A percentile compares a stretch with the other conserved stretches of the same genome.
These are phyloP conservation scores for Monodelphis domestica DNA, from an alignment of 2,797 vertebrate species.

Conservation along the genomic window DNA sequence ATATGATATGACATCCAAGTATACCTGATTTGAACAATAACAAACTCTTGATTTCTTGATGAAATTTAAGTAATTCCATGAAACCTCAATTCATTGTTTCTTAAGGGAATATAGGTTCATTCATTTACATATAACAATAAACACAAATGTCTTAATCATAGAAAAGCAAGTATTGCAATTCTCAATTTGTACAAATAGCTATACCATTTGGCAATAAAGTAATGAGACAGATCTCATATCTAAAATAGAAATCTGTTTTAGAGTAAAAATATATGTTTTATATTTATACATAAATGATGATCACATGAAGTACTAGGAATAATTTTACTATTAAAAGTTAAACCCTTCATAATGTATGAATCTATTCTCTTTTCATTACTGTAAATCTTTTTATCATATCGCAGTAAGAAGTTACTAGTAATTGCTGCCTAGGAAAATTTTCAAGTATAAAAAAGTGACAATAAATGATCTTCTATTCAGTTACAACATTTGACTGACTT, in stretches of 20 bases:
- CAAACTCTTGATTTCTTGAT: conserved; percentile 17
- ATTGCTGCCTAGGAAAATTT: conserved; percentile 18
- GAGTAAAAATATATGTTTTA: conserved; percentile 14
- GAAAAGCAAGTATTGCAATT: neutral
- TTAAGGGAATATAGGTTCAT: conserved; percentile 44
- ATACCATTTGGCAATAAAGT: neutral
- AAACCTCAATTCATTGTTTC: conserved; percentile 41
- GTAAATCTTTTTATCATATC: neutral
- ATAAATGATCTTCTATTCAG: neutral
- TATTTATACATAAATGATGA: neutral
- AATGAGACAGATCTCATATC: conserved; percentile 11
- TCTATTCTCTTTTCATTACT: neutral
- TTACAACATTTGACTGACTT: neutral
- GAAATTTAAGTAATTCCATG: conserved; percentile 46
- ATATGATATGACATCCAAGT: conserved; percentile 39
- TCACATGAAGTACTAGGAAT: neutral
- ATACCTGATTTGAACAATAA: neutral
- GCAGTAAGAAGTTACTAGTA: neutral
- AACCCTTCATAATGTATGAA: conserved; percentile 20
- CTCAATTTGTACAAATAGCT: neutral
- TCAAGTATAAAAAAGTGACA: neutral
- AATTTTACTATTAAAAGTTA: conserved; percentile 1
- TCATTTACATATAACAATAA: conserved; percentile 42
- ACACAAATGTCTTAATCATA: neutral
- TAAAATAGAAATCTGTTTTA: conserved; percentile 6